These are phyloP conservation scores for Trinectes maculatus DNA, from an alignment of 2,113 vertebrate species.

Conservation along the genomic window DNA sequence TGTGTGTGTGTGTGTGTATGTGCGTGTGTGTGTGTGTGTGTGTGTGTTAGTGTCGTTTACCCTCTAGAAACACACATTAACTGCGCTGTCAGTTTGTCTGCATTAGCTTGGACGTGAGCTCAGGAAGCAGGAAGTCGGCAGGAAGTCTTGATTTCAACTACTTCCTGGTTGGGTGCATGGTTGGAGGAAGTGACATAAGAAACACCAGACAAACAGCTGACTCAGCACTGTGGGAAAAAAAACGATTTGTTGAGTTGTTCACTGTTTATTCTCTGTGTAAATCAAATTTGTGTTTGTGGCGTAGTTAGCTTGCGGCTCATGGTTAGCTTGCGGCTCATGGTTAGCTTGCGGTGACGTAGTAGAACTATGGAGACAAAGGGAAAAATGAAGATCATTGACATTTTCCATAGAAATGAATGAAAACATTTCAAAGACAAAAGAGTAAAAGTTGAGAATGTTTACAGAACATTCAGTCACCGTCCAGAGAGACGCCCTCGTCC, in stretches of 20 bases:
- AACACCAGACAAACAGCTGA: constrained; percentile 20
- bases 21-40: not conserved
- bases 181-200: constrained; percentile 37
- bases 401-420: too few species aligned
- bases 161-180: constrained; percentile 84
- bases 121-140: constrained; percentile 80
- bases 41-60: constrained; percentile 44
- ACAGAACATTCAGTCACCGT: too few species aligned
- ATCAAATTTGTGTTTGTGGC: too few species aligned
- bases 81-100: not conserved
- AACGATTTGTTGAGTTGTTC: not conserved
- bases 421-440: too few species aligned
- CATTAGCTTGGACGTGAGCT: not conserved
- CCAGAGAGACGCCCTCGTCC: too few species aligned
- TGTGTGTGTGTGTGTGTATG: too few species aligned
- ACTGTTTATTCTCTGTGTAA: not conserved
- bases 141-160: constrained; percentile 93
- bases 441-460: too few species aligned
- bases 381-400: too few species aligned
- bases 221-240: constrained; percentile 1
- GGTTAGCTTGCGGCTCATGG: too few species aligned
- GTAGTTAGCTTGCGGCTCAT: too few species aligned
- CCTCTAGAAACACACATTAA: not conserved
- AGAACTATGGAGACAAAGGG: too few species aligned
- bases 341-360: too few species aligned